Evolutionary conservation across 1,140 invertebrate genomes (phyloP), one percentile per base, ranked within the genome.

Genomic region (Zaprionus davidi): DNA sequence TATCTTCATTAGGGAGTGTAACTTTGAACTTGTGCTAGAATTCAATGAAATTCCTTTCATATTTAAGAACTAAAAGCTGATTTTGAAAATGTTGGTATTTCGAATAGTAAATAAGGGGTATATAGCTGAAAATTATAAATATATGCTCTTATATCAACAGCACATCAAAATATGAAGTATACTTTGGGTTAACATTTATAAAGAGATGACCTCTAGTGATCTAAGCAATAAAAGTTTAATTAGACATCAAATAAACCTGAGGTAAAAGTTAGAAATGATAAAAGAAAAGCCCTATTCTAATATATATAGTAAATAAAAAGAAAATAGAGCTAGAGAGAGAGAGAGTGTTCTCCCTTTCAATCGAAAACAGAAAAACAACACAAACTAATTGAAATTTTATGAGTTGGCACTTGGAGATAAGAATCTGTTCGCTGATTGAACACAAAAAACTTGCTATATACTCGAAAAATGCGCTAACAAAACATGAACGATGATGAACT

Each of bases 311-410:
- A 1, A 7, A 9, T 44, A 44, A 44, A 58, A 5, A 31, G 28
- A 24, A 67, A 28, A n/a, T 20, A 60, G 15, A 53, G 13, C 15
- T 26, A 26, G 7, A 57, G 28, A 38, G 6, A n/a, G n/a, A 13
- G 55, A 31, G 34, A 58, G 5, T 13, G 20, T 68, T 59, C 31
- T 60, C 28, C 49, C 71, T 55, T 38, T 13, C 55, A 31, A 44
- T 17, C 5, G 28, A 9, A 38, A 28, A 68, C n/a, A 41, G 38
- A 60, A 78, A 78, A 78, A 73, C 62, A 81, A 78, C 51, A 67
- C 59, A 74, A 53, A 71, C 73, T 88, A 84, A 88, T 87, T 88
- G 83, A 87, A 88, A 78, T 88, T 73, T 68, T 76, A 78, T 84
- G 78, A 81, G 63, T 72, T 71, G 73, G 55, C 73, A 76, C 60